Percentiles rank a stretch among this genome's conserved stretches.
phyloP scores from a whole-genome alignment of 2,888 invertebrate species.

The Rhyacophila evoluta region DNA sequence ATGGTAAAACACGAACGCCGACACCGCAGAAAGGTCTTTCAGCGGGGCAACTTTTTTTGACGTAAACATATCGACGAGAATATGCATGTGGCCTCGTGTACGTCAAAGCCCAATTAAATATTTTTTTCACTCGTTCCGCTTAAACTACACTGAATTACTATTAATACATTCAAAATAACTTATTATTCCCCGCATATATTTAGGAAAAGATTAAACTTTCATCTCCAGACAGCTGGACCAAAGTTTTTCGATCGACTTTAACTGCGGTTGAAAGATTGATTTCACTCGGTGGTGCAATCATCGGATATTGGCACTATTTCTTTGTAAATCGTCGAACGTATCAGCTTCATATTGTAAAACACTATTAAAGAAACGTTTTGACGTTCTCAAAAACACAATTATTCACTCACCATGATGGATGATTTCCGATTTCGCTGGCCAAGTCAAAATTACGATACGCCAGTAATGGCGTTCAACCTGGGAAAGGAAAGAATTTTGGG shows the following conservation, averaged over 20 bases:
- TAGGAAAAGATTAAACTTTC: background rate
- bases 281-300: slow-evolving; percentile 45
- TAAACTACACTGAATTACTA: background rate
- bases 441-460: slow-evolving; percentile 83
- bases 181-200: background rate
- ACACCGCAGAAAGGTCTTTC: background rate
- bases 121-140: slow-evolving; percentile 7
- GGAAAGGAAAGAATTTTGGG: slow-evolving; percentile 71
- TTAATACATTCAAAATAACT: background rate
- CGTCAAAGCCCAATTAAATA: slow-evolving; percentile 39
- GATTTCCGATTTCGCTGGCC: slow-evolving; percentile 82
- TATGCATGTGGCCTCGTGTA: slow-evolving; percentile 41
- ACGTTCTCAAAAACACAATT: slow-evolving; percentile 59
- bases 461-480: slow-evolving; percentile 89
- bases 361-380: slow-evolving; percentile 32
- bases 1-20: background rate
- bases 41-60: slow-evolving; percentile 30
- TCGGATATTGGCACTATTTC: background rate
- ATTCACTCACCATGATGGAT: slow-evolving; percentile 83
- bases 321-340: slow-evolving; percentile 26
- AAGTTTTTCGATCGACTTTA: slow-evolving; percentile 19
- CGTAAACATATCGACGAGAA: slow-evolving; percentile 39
- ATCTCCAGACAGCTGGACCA: slow-evolving; percentile 34
- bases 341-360: background rate
- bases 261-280: slow-evolving; percentile 30